phyloP scores from a whole-genome alignment of 2,113 vertebrate species.

The Lophius piscatorius region DNA sequence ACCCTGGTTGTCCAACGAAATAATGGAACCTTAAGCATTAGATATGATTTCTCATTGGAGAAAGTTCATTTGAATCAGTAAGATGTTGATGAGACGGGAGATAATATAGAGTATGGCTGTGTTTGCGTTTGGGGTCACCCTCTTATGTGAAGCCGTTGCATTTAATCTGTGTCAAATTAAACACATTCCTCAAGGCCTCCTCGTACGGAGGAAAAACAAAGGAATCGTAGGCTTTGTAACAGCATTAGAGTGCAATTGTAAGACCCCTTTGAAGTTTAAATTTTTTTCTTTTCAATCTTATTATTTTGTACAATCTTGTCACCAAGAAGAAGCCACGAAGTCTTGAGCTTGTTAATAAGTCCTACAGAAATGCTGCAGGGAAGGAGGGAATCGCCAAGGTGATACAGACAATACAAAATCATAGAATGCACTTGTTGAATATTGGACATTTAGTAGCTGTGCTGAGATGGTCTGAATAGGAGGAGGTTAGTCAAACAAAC shows the following conservation, averaged over 20 bases:
- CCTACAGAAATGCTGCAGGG: constrained; percentile 15
- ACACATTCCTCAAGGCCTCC: constrained; percentile 28
- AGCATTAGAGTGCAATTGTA: constrained; percentile 20
- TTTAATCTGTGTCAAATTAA: constrained; percentile 37
- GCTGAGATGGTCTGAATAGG: constrained; percentile 49
- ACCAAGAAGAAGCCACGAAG: constrained; percentile 39
- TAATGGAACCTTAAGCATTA: neutral
- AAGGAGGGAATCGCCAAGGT: constrained; percentile 51
- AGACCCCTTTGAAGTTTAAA: constrained; percentile 36
- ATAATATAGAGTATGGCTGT: constrained; percentile 8
- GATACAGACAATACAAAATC: constrained; percentile 55
- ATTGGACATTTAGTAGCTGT: constrained; percentile 52
- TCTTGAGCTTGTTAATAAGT: constrained; percentile 51
- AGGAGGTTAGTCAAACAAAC: constrained; percentile 74
- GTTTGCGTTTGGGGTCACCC: constrained; percentile 14
- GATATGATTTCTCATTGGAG: constrained; percentile 20
- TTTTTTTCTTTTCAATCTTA: constrained; percentile 52
- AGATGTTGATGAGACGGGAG: constrained; percentile 17
- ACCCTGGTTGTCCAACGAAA: neutral
- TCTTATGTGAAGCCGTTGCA: constrained; percentile 13
- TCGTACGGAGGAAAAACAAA: constrained; percentile 25
- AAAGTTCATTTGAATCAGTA: constrained; percentile 35
- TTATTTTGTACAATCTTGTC: constrained; percentile 39
- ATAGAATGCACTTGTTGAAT: constrained; percentile 52
- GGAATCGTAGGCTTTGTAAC: no score